Percentiles rank a stretch among this genome's conserved stretches.
These are phyloP conservation scores for Thaumetopoea pityocampa DNA, from an alignment of 1,140 invertebrate genomes.

Conservation along the genomic window DNA sequence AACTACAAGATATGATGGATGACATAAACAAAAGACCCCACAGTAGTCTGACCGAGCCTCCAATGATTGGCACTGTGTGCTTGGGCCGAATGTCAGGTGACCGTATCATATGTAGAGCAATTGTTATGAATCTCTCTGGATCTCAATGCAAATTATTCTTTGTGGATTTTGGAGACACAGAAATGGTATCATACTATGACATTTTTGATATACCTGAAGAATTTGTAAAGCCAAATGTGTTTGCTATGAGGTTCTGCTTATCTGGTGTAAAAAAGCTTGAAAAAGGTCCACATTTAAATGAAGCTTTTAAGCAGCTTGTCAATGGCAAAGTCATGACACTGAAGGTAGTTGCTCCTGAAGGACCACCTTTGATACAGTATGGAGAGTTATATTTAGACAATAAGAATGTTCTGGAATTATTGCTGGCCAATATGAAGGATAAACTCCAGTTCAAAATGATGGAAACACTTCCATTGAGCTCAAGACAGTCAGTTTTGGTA, in stretches of 20 bases:
- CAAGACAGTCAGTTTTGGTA: conserved; percentile 78
- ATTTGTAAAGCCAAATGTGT: conserved; percentile 81
- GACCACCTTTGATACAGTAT: conserved; percentile 82
- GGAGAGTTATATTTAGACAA: conserved; percentile 80
- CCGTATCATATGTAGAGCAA: conserved; percentile 81
- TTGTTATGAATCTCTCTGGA: conserved; percentile 81
- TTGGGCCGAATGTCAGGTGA: conserved; percentile 81
- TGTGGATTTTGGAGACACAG: conserved; percentile 87
- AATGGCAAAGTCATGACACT: conserved; percentile 78
- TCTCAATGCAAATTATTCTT: conserved; percentile 82
- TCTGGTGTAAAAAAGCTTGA: conserved; percentile 81
- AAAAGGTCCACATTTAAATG: conserved; percentile 81
- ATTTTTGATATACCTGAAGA: conserved; percentile 84
- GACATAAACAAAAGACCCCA: conserved; percentile 79
- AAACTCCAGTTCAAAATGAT: conserved; percentile 64
- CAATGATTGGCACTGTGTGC: conserved; percentile 83
- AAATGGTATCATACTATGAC: conserved; percentile 80
- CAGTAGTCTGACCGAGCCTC: conserved; percentile 78
- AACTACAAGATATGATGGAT: conserved; percentile 80
- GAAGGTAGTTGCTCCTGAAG: conserved; percentile 80
- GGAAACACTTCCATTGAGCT: conserved; percentile 71
- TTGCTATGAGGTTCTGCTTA: conserved; percentile 84
- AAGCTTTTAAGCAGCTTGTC: conserved; percentile 82
- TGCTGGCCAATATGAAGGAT: conserved; percentile 67
- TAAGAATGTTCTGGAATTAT: conserved; percentile 75